These are phyloP conservation scores for Cricetomys ansorgei DNA, from an alignment of 2,113 vertebrate species.

Conservation along the genomic window DNA sequence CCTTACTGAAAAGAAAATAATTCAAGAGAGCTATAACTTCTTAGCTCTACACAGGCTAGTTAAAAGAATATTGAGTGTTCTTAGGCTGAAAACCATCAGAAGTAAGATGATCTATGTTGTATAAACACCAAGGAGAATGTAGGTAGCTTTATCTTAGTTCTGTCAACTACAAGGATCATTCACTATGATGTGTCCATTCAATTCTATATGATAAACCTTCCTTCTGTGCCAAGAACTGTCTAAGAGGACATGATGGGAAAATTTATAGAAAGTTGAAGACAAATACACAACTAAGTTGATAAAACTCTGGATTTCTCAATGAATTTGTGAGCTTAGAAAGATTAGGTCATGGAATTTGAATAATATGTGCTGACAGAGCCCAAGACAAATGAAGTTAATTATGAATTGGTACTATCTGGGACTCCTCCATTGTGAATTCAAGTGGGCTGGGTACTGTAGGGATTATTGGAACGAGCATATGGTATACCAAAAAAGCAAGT, in stretches of 20 bases:
- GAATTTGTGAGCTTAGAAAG: not conserved
- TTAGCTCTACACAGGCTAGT: not conserved
- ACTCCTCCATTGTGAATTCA: not conserved
- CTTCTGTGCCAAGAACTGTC: constrained; percentile 3
- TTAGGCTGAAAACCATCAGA: not conserved
- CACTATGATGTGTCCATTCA: not conserved
- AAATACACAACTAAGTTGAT: not conserved
- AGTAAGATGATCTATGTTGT: not conserved
- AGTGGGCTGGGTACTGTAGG: not conserved
- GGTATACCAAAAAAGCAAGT: not conserved
- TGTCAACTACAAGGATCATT: not conserved
- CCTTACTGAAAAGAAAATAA: constrained; percentile 2
- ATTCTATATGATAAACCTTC: not conserved
- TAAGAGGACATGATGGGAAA: not conserved
- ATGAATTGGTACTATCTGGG: not conserved
- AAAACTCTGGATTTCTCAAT: not conserved
- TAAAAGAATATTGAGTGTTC: not conserved
- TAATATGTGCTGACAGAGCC: not conserved
- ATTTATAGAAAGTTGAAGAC: constrained; percentile 9
- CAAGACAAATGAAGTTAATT: not conserved
- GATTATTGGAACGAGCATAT: not conserved
- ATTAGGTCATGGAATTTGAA: not conserved
- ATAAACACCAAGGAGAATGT: not conserved
- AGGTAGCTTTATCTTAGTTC: not conserved
- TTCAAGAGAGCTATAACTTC: not conserved